These are phyloP conservation scores for Delphinapterus leucas DNA, from an alignment of 2,113 vertebrate genomes.

Conservation along the genomic window DNA sequence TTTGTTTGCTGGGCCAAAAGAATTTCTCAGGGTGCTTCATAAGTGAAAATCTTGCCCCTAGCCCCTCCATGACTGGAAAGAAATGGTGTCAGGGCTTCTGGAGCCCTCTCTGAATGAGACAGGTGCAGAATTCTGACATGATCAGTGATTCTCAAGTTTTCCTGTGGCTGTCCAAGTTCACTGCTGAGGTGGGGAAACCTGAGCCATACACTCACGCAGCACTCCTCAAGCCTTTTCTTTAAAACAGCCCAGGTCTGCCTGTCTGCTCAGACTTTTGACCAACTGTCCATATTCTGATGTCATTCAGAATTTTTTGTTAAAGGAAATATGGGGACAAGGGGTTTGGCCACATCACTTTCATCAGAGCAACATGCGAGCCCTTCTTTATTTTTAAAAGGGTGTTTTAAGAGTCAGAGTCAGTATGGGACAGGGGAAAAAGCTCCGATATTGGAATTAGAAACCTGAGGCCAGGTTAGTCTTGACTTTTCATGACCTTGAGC, in stretches of 20 bases:
- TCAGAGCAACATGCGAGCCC: neutral
- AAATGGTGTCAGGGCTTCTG: neutral
- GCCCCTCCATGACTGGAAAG: neutral
- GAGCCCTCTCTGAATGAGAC: neutral
- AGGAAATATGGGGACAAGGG: neutral
- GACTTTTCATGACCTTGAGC: neutral
- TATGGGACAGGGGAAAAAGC: neutral
- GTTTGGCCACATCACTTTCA: neutral
- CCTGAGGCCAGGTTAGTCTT: neutral
- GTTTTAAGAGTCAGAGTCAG: neutral
- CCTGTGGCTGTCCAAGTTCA: neutral
- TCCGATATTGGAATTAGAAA: neutral
- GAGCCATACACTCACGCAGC: neutral
- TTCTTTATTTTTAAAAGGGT: neutral
- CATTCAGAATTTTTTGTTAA: neutral
- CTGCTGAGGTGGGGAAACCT: neutral
- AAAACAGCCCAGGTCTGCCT: neutral
- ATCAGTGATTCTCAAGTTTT: neutral
- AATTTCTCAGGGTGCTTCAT: neutral
- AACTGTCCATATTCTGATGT: neutral
- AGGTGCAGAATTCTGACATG: neutral
- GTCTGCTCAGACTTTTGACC: neutral
- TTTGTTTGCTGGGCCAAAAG: neutral
- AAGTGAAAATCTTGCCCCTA: neutral
- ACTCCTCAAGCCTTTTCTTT: neutral